phyloP scores from a whole-genome alignment of 1,140 invertebrate genomes.

The Tetragnatha versicolor region DNA sequence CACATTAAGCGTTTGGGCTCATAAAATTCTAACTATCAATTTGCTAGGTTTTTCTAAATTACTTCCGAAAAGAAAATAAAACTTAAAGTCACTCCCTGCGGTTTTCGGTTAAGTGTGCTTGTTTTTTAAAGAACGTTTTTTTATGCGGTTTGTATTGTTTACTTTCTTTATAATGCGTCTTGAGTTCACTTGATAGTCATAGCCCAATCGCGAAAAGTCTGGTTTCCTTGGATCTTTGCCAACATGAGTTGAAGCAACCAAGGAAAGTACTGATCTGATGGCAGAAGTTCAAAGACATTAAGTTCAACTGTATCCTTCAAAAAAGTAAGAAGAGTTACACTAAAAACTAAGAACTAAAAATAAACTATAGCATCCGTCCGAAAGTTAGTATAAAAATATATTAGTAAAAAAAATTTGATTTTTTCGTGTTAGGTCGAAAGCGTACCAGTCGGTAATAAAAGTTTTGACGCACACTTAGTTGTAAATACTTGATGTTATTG shows the following conservation, averaged over 20 bases:
- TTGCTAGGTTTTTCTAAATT: background rate
- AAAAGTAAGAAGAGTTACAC: conserved; percentile 1
- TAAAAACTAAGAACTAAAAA: conserved; percentile 24
- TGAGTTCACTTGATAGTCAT: conserved; percentile 11
- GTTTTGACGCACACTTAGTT: no score
- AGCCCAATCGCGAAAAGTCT: background rate
- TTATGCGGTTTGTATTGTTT: background rate
- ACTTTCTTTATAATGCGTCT: background rate
- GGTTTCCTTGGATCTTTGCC: conserved; percentile 11
- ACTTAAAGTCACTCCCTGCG: background rate
- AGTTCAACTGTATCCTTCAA: conserved; percentile 3
- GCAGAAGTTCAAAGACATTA: conserved; percentile 20
- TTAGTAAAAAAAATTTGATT: background rate
- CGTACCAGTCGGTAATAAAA: no score
- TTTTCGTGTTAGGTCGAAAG: no score
- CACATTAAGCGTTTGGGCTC: background rate
- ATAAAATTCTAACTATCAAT: background rate
- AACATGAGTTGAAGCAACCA: conserved; percentile 17
- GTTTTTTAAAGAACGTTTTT: background rate
- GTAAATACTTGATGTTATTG: no score
- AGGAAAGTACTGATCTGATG: conserved; percentile 5
- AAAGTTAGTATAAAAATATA: background rate
- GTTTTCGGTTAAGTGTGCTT: background rate
- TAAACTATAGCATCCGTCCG: background rate
- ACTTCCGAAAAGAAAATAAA: background rate